Evolutionary conservation across 2,888 invertebrate species (phyloP).

Genomic region (Acanthosepion lycidas): DNA sequence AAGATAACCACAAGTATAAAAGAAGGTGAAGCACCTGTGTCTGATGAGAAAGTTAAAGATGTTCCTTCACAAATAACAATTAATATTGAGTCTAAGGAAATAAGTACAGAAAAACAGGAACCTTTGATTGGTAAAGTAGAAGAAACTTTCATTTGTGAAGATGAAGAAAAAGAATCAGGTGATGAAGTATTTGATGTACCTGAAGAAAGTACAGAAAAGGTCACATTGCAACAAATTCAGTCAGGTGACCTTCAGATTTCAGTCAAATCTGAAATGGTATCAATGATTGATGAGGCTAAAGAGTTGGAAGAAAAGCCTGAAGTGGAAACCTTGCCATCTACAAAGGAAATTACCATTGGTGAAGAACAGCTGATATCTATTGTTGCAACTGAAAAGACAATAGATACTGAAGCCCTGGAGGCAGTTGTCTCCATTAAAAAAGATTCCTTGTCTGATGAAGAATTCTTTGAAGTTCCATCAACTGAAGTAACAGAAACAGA

Average conservation of each 20-base stretch:
- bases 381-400: background rate
- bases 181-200: constrained; percentile 38
- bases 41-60: constrained; percentile 47
- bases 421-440: background rate
- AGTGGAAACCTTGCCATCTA: background rate
- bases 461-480: background rate
- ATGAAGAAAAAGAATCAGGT: constrained; percentile 43
- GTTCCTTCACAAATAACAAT: background rate
- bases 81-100: constrained; percentile 24
- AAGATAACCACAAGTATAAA: constrained; percentile 23
- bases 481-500: background rate
- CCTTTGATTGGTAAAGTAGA: constrained; percentile 24
- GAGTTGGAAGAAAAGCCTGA: background rate
- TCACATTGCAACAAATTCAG: background rate
- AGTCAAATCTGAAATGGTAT: background rate
- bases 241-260: constrained; percentile 36
- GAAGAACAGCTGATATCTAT: background rate
- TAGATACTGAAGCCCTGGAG: background rate
- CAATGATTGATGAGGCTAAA: constrained; percentile 24
- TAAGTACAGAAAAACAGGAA: constrained; percentile 41
- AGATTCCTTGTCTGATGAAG: constrained; percentile 36
- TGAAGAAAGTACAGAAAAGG: background rate
- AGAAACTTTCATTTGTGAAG: constrained; percentile 34
- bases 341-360: constrained; percentile 38
- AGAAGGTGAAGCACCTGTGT: constrained; percentile 43